These are phyloP conservation scores for Drosophila suboccidentalis DNA, from an alignment of 2,888 invertebrate genomes.

Conservation along the genomic window DNA sequence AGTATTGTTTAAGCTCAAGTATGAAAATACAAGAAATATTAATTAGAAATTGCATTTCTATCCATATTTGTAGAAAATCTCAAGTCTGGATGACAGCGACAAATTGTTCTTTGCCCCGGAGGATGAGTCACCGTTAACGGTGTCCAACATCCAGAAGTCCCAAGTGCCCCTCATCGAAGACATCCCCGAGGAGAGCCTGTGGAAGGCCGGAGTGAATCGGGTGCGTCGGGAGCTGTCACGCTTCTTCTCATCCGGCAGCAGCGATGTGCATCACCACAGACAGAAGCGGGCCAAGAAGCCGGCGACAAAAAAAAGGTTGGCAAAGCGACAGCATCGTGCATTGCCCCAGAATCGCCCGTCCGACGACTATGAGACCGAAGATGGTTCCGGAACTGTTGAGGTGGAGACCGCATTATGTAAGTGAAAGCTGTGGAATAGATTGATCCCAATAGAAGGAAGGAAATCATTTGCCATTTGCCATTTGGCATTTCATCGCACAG, in stretches of 20 bases:
- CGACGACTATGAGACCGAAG: slow-evolving; percentile 55
- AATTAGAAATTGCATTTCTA: not conserved
- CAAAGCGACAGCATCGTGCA: slow-evolving; percentile 27
- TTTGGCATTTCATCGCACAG: slow-evolving; percentile 42
- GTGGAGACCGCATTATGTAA: slow-evolving; percentile 63
- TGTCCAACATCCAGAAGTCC: slow-evolving; percentile 17
- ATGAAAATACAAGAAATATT: not conserved
- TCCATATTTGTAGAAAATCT: slow-evolving; percentile 59
- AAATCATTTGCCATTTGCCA: not conserved
- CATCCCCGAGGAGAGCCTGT: slow-evolving; percentile 58
- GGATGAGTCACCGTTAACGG: slow-evolving; percentile 64
- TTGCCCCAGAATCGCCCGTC: slow-evolving; percentile 53
- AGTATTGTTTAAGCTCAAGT: too few species aligned
- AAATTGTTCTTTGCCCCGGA: slow-evolving; percentile 73
- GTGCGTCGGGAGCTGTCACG: slow-evolving; percentile 82
- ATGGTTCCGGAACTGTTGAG: slow-evolving; percentile 67
- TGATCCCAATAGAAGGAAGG: not conserved
- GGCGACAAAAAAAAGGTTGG: not conserved
- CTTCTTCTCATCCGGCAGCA: slow-evolving; percentile 66
- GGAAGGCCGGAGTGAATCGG: slow-evolving; percentile 72
- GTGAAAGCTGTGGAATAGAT: slow-evolving; percentile 31
- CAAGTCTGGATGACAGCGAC: slow-evolving; percentile 63
- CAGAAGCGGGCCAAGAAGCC: slow-evolving; percentile 32
- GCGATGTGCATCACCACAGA: slow-evolving; percentile 26
- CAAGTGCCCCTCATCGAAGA: slow-evolving; percentile 51